phyloP scores from a whole-genome alignment of 1,140 invertebrate genomes.

The Ceratosolen solmsi region DNA sequence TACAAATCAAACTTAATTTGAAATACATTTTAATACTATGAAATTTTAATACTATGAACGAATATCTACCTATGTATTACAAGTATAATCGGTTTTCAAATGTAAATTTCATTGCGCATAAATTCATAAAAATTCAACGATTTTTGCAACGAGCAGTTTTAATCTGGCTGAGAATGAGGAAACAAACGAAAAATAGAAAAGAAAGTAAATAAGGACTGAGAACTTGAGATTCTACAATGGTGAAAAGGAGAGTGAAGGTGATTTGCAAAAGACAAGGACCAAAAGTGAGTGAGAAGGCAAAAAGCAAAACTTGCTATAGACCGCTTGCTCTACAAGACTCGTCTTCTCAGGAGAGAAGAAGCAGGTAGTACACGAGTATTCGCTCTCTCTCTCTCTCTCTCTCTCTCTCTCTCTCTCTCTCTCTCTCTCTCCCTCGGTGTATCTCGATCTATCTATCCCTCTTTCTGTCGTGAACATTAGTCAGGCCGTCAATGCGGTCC shows the following conservation, averaged over 20 bases:
- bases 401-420: slow-evolving; percentile 6
- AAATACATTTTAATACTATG: too few relatives aligned
- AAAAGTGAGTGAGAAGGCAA: neutral
- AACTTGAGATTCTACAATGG: neutral
- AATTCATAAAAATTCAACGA: too few relatives aligned
- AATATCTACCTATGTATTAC: too few relatives aligned
- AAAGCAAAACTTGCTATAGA: neutral
- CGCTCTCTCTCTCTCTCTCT: neutral
- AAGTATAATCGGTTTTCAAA: too few relatives aligned
- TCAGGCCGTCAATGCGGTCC: slow-evolving; percentile 66
- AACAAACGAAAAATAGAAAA: too few relatives aligned
- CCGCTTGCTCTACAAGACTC: neutral
- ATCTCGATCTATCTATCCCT: slow-evolving; percentile 7
- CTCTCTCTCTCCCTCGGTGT: slow-evolving; percentile 36
- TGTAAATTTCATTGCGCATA: too few relatives aligned
- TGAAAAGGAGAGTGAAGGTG: slow-evolving; percentile 28
- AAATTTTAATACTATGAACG: too few relatives aligned
- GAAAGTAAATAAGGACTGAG: neutral
- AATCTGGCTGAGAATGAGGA: neutral
- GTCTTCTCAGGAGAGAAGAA: slow-evolving; percentile 51
- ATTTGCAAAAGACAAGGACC: neutral
- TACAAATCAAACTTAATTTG: too few relatives aligned
- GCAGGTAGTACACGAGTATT: slow-evolving; percentile 59
- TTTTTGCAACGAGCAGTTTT: too few relatives aligned
- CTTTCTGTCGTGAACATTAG: slow-evolving; percentile 61